phyloP scores from a whole-genome alignment of 2,888 invertebrate genomes.

The Drosophila parthenogenetica region DNA sequence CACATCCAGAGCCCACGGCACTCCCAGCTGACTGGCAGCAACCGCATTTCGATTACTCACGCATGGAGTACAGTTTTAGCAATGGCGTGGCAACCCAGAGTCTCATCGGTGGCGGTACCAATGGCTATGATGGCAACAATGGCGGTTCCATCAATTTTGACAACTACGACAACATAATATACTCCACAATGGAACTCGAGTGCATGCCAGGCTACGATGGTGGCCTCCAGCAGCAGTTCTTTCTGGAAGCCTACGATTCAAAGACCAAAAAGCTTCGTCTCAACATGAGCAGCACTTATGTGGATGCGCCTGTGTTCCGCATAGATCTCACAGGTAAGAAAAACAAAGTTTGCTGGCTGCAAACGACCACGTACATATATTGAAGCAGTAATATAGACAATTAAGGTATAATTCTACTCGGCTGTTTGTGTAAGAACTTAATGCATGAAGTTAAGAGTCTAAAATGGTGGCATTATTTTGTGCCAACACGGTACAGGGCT shows the following conservation, averaged over 20 bases:
- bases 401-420: no score
- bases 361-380: not conserved
- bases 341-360: no score
- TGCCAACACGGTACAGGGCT: no score
- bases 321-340: conserved; percentile 85
- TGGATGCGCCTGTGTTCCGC: conserved; percentile 88
- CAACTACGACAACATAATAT: conserved; percentile 84
- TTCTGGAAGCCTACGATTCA: conserved; percentile 93
- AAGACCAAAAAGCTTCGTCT: conserved; percentile 89
- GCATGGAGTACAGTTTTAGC: conserved; percentile 84
- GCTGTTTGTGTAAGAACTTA: no score
- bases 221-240: conserved; percentile 93
- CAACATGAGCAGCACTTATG: conserved; percentile 88
- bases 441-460: no score
- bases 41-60: conserved; percentile 84
- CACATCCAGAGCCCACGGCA: conserved; percentile 26
- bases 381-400: no score
- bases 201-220: conserved; percentile 96
- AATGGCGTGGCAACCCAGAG: conserved; percentile 83
- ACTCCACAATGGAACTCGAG: conserved; percentile 89
- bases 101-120: conserved; percentile 67
- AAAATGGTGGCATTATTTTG: no score
- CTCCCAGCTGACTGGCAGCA: conserved; percentile 69
- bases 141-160: conserved; percentile 83
- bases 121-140: conserved; percentile 38